Base-by-base conservation (phyloP, 2,888 invertebrate genomes). In the Amorpha juglandis region DNA sequence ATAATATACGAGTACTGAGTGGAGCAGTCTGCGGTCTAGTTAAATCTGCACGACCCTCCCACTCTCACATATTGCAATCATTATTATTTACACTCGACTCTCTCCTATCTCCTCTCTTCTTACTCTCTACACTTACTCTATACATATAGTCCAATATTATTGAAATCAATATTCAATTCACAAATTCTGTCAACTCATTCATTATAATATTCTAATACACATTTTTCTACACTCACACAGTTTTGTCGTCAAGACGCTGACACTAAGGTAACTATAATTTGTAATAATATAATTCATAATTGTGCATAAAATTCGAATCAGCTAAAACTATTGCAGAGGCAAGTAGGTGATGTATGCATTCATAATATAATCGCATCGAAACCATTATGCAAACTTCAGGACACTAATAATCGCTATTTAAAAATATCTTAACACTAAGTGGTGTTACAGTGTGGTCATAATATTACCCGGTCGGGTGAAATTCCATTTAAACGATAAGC, bases 291-390 rank as follows among this genome's bases (percentile, higher is more conserved):
- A 76, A 78, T 84, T 78, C 79, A 83, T 75, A 83, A 82, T 91
- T 89, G 90, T 91, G 90, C 90, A 88, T 81, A 78, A 76, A 83
- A 84, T 81, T 87, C 78, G 80, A 88, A 87, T 83, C 80, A 73
- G 83, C 89, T 88, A 87, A 82, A 81, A 79, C 86, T 88, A 89
- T 88, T 84, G 89, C 88, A 78, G 89, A 91, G 92, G 92, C 92
- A 91, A 90, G 88, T 89, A 86, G 89, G 91, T 91, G 91, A 90
- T 87, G 86, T 87, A 88, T 83, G 86, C 86, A 79, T 83, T 79
- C 38, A 27, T 27, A 27, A 55, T 77, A 78, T 73, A 78, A 78
- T 78, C 78, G 78, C 70, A 75, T 78, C 81, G 80, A 80, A 80
- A 79, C 78, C 73, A 79, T 79, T 83, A 83, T 80, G 76, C 78